phyloP scores from a whole-genome alignment of 2,888 invertebrate genomes.

The Fragum fragum region DNA sequence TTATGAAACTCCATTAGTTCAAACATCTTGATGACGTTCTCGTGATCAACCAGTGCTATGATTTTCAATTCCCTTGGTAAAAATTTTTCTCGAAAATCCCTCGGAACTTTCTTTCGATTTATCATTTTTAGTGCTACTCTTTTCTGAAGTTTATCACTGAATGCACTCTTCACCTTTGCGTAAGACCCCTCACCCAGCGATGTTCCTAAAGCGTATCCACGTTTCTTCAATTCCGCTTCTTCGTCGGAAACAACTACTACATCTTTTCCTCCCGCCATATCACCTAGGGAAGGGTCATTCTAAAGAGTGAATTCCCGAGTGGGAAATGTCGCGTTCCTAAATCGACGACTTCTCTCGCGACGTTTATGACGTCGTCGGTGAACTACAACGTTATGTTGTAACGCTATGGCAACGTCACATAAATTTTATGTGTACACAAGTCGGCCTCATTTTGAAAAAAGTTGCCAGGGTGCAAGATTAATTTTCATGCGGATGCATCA shows the following conservation, averaged over 20 bases:
- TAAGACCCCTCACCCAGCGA: conserved; percentile 85
- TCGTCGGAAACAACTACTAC: conserved; percentile 75
- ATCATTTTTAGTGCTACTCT: conserved; percentile 90
- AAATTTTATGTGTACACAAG: conserved; percentile 42
- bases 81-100: conserved; percentile 93
- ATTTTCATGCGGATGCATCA: neutral
- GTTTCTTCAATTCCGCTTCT: conserved; percentile 83
- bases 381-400: conserved; percentile 30
- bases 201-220: conserved; percentile 88
- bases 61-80: conserved; percentile 94
- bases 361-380: conserved; percentile 21
- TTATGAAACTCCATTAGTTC: conserved; percentile 92
- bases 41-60: conserved; percentile 92
- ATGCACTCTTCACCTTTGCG: conserved; percentile 92
- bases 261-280: conserved; percentile 53
- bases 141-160: conserved; percentile 75
- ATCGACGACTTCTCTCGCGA: conserved; percentile 1
- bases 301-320: neutral
- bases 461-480: conserved; percentile 32
- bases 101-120: conserved; percentile 90
- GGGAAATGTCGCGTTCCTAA: conserved; percentile 24
- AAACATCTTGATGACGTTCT: conserved; percentile 92
- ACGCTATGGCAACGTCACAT: conserved; percentile 49
- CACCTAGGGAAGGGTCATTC: neutral
- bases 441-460: conserved; percentile 41